Evolutionary conservation across 2,113 vertebrate species (phyloP), one percentile per base, ranked within the genome.

Genomic region (Bothrops jararaca): DNA sequence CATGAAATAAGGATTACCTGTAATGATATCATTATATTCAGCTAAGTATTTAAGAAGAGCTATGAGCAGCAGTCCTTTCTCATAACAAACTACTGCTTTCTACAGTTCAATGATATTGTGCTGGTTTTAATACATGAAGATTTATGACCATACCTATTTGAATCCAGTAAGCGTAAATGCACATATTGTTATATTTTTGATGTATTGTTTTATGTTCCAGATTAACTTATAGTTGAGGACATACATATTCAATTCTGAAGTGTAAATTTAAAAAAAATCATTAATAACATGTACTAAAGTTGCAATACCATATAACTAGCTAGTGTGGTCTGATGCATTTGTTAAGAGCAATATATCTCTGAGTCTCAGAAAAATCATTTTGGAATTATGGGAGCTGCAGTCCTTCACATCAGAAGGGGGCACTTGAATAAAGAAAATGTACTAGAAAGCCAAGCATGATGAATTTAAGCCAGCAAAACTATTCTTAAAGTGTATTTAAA

Each of bases 381-480:
- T 53, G 42, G 89, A 39, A 64, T 90, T 20, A 69, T 52, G 45
- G 45, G 58, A 90, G 18, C n/a, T 90, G 42, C 22, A 57, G 8
- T 58, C 23, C 22, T 39, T 13, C 10, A 89, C 11, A 42, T 89
- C 53, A 23, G 54, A 56, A 89, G 34, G 34, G 34, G 6, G 53
- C 34, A 80, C 54, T 20, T 57, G 34, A 34, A 1, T 45, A 24
- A 23, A 22, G 54, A 57, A 58, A 24, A 24, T 56, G 20, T 42
- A 58, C 45, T 89, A 7, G 23, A 60, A 54, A 48, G 26, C 85
- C 23, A 20, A 57, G 58, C 29, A 60, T 50, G 20, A 60, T 39
- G 10, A 64, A 52, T 15, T 60, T 58, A n/a, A 69, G 45, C 89
- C 34, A 94, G 80, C 92, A 95, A 90, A 92, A 89, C 88, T 89